phyloP scores from a whole-genome alignment of 2,888 invertebrate genomes.

The Ormyrus labotus region DNA sequence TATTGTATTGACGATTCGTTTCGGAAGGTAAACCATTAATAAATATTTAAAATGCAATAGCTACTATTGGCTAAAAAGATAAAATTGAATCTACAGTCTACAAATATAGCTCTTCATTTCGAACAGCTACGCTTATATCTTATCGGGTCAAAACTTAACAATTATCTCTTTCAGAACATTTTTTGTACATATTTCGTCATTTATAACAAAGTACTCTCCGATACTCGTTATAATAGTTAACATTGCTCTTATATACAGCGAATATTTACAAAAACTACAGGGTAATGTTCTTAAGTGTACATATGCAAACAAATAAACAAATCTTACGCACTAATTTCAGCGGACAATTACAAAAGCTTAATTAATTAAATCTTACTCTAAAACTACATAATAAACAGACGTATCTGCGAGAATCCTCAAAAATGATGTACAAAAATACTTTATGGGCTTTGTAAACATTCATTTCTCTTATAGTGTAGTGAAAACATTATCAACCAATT shows the following conservation, averaged over 20 bases:
- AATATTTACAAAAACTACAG: constrained; percentile 22
- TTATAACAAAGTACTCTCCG: too few species aligned
- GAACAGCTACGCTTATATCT: too few species aligned
- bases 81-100: constrained; percentile 26
- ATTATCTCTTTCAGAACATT: too few species aligned
- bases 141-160: too few species aligned
- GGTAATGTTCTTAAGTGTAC: background rate
- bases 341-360: too few species aligned
- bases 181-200: background rate
- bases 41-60: background rate
- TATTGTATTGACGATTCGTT: background rate
- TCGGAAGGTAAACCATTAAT: background rate
- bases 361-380: background rate
- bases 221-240: background rate
- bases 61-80: constrained; percentile 9
- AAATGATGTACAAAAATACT: constrained; percentile 18
- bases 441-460: background rate
- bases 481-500: too few species aligned
- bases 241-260: constrained; percentile 21
- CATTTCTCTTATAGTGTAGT: too few species aligned
- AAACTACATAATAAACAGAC: background rate
- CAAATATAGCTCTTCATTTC: too few species aligned
- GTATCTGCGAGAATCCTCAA: background rate
- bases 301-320: background rate
- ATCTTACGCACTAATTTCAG: too few species aligned